Conservation (phyloP, 2,113 vertebrate genomes). For the Rhinogobius similis region DNA sequence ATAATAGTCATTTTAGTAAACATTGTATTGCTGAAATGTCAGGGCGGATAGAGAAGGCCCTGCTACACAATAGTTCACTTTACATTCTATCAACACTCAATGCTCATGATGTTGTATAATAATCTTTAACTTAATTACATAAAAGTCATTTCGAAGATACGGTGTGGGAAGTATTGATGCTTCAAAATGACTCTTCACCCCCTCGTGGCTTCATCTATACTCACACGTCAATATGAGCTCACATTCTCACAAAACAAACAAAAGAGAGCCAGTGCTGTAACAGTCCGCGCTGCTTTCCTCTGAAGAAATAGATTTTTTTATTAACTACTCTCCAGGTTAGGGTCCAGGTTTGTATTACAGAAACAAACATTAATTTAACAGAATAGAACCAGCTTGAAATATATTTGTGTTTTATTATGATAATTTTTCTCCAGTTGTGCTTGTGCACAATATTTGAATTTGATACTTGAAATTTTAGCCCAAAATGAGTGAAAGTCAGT, state of each 20-base stretch:
- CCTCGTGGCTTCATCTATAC: neutral
- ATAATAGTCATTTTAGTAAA: too few relatives aligned
- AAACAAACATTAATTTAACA: neutral
- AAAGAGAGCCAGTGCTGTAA: neutral
- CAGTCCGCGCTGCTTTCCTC: neutral
- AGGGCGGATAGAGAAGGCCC: too few relatives aligned
- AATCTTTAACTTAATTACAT: neutral
- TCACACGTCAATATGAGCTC: neutral
- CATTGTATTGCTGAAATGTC: too few relatives aligned
- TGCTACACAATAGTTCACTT: too few relatives aligned
- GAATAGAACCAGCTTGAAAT: neutral
- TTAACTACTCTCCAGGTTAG: neutral
- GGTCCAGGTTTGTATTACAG: neutral
- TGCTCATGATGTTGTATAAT: neutral
- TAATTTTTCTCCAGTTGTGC: neutral
- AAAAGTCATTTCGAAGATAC: neutral
- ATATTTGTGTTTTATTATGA: conserved; percentile 7
- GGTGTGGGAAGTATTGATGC: neutral
- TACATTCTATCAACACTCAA: too few relatives aligned
- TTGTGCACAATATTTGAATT: neutral
- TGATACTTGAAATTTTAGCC: conserved; percentile 5
- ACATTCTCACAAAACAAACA: conserved; percentile 7
- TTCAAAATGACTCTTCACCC: neutral
- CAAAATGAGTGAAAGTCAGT: conserved; percentile 9
- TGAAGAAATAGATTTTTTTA: neutral